These are phyloP conservation scores for Drosophila testacea DNA, from an alignment of 2,888 invertebrate species.

Conservation along the genomic window DNA sequence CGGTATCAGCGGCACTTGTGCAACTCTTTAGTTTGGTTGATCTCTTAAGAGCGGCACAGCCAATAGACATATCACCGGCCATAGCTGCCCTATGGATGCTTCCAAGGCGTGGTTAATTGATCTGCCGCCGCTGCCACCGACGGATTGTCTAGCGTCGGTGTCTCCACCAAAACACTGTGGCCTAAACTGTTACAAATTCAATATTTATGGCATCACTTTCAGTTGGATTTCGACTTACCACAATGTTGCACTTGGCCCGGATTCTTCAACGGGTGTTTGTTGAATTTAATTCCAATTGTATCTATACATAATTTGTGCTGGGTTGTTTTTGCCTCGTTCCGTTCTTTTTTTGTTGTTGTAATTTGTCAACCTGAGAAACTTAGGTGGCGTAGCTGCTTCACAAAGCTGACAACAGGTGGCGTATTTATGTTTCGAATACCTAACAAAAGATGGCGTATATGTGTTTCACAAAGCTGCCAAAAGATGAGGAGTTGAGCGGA, in stretches of 20 bases:
- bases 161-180: conserved; percentile 20
- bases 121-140: conserved; percentile 15
- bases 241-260: conserved; percentile 54
- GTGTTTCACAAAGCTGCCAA: no score
- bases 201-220: background rate
- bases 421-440: no score
- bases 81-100: conserved; percentile 53
- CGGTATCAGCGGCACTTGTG: conserved; percentile 73
- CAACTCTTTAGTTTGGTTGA: conserved; percentile 81
- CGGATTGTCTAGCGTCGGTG: conserved; percentile 18
- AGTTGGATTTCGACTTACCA: conserved; percentile 33
- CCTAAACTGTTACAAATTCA: conserved; percentile 10
- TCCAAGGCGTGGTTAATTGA: conserved; percentile 56
- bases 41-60: conserved; percentile 84
- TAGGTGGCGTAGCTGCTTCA: no score
- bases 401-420: no score
- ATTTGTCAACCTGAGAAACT: background rate
- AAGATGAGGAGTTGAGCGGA: no score
- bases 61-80: conserved; percentile 84
- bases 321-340: conserved; percentile 62
- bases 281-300: conserved; percentile 56
- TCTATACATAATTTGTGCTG: conserved; percentile 61
- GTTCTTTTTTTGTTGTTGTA: conserved; percentile 51
- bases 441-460: no score
- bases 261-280: conserved; percentile 50